phyloP scores from a whole-genome alignment of 2,888 invertebrate genomes.

The Gnatocerus cornutus region DNA sequence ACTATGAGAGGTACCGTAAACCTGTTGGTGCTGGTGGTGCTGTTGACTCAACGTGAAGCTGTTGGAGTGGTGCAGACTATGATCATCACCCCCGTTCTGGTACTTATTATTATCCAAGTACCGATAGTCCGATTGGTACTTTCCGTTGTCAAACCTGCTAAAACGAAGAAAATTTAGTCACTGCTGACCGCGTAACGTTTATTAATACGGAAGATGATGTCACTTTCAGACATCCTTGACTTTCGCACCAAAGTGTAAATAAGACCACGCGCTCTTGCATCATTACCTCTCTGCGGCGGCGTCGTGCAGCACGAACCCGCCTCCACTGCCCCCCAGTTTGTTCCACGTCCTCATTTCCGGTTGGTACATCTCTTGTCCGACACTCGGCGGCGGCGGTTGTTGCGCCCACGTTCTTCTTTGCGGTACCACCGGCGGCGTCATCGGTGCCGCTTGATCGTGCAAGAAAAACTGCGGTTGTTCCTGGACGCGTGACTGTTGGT shows the following conservation, averaged over 20 bases:
- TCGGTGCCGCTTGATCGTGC: constrained; percentile 77
- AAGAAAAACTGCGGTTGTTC: constrained; percentile 82
- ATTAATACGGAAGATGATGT: too few relatives aligned
- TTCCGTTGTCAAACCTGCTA: constrained; percentile 15
- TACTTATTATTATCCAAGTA: constrained; percentile 61
- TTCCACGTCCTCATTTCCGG: constrained; percentile 68
- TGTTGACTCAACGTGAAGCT: constrained; percentile 76
- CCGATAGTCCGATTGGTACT: constrained; percentile 53
- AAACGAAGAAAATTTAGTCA: too few relatives aligned
- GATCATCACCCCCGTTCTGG: constrained; percentile 63
- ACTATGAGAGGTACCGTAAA: constrained; percentile 71
- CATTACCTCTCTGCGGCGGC: constrained; percentile 59
- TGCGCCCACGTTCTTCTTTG: constrained; percentile 80
- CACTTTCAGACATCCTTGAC: too few relatives aligned
- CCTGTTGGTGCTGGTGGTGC: constrained; percentile 73
- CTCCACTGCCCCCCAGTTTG: constrained; percentile 66
- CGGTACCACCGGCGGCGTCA: constrained; percentile 72
- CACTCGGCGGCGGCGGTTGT: constrained; percentile 59
- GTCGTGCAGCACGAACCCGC: constrained; percentile 81
- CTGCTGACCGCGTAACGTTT: too few relatives aligned
- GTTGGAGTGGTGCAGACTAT: constrained; percentile 73
- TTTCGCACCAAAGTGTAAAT: background rate
- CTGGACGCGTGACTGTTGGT: constrained; percentile 71
- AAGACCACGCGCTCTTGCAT: background rate
- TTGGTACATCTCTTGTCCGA: constrained; percentile 56